Conservation (phyloP, 2,888 invertebrate species). For the Iselma pallidipennis region DNA sequence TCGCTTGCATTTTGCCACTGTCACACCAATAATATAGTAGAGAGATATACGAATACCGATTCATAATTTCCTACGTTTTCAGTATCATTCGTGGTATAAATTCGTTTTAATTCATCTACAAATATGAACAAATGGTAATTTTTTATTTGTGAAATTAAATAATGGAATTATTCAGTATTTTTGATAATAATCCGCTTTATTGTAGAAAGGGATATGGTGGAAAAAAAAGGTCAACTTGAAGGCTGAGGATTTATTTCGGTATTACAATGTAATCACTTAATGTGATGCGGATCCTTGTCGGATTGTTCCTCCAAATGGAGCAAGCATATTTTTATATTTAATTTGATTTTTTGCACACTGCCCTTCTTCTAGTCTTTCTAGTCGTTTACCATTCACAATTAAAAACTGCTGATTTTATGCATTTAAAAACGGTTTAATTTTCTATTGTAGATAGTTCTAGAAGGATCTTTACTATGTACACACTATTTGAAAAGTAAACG, state of each 20-base stretch:
- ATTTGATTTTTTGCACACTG: neutral
- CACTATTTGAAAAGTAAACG: too few species aligned
- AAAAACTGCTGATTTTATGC: too few species aligned
- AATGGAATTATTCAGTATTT: neutral
- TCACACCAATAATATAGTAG: neutral
- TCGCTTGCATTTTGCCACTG: neutral
- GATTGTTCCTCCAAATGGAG: neutral
- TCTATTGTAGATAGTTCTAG: too few species aligned
- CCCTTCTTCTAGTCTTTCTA: neutral
- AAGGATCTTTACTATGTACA: too few species aligned
- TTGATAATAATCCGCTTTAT: neutral
- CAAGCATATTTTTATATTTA: neutral
- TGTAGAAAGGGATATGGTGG: neutral
- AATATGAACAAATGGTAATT: too few species aligned
- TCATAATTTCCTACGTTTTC: neutral
- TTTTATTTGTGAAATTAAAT: neutral
- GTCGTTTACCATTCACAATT: too few species aligned
- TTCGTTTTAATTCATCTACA: too few species aligned
- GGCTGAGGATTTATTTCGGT: neutral
- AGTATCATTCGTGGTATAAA: too few species aligned
- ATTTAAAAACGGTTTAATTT: too few species aligned
- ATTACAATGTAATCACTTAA: neutral
- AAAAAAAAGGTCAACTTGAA: neutral
- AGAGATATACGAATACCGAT: too few species aligned
- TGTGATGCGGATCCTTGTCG: neutral